phyloP scores from a whole-genome alignment of 1,140 invertebrate genomes.

The Capitella teleta region DNA sequence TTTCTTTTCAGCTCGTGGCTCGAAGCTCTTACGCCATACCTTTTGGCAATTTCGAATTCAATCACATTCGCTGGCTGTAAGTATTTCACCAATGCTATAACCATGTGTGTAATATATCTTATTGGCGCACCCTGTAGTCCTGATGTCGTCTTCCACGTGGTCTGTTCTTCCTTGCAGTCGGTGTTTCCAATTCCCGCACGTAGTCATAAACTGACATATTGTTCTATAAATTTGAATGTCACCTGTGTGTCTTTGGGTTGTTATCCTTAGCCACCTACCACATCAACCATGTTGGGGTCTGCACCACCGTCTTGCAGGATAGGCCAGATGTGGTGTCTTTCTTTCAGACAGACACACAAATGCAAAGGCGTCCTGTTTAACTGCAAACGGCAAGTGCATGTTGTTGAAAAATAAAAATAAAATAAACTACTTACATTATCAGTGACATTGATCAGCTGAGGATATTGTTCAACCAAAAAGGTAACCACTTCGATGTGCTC shows the following conservation, averaged over 20 bases:
- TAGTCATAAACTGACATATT: conserved; percentile 15
- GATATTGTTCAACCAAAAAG: conserved; percentile 11
- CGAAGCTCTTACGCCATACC: conserved; percentile 2
- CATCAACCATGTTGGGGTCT: conserved; percentile 10
- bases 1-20: not conserved
- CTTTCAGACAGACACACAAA: conserved; percentile 12
- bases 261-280: conserved; percentile 1
- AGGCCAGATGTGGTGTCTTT: conserved; percentile 11
- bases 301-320: conserved; percentile 12
- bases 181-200: conserved; percentile 10
- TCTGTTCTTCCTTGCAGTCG: conserved; percentile 4
- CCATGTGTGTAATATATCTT: not conserved
- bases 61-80: not conserved
- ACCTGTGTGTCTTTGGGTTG: not conserved
- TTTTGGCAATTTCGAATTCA: not conserved
- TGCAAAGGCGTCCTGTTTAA: conserved; percentile 11
- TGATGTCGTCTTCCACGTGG: conserved; percentile 5
- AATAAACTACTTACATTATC: conserved; percentile 9
- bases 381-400: conserved; percentile 1
- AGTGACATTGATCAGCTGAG: conserved; percentile 7
- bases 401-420: no score
- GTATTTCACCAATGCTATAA: not conserved
- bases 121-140: conserved; percentile 8
- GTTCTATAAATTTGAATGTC: conserved; percentile 5
- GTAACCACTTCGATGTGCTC: conserved; percentile 7